Percentiles rank a stretch among this genome's conserved stretches.
Evolutionary conservation across 2,113 vertebrate species (phyloP).

Genomic region (Aegithalos caudatus): DNA sequence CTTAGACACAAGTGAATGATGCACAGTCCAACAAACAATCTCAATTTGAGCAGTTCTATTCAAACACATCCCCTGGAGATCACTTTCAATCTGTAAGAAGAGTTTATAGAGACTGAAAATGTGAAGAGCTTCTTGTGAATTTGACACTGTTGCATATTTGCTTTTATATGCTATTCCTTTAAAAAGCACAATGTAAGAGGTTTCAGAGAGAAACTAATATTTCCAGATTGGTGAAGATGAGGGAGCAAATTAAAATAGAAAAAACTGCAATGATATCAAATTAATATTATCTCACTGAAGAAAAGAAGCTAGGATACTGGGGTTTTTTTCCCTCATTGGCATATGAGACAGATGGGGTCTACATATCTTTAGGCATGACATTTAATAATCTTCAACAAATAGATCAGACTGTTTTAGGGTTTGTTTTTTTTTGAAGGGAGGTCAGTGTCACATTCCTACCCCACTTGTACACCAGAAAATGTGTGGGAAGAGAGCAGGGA

Average conservation of each 20-base stretch:
- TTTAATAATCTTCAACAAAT: background rate
- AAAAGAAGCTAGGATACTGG: background rate
- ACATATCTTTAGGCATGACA: background rate
- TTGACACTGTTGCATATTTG: background rate
- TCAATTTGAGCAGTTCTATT: background rate
- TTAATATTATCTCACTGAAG: background rate
- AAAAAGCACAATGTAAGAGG: background rate
- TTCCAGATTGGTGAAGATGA: background rate
- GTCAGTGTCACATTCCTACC: background rate
- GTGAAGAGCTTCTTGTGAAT: background rate
- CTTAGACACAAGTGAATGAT: background rate
- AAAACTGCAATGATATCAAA: background rate
- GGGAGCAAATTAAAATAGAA: background rate
- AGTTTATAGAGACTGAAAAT: background rate
- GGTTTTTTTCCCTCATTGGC: background rate
- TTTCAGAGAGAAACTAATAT: background rate
- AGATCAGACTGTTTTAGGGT: background rate
- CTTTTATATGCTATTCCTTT: background rate
- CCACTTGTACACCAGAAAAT: background rate
- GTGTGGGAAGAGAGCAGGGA: background rate
- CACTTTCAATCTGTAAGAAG: background rate
- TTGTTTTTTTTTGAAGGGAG: too few species aligned
- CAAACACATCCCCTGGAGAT: background rate
- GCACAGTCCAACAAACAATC: background rate
- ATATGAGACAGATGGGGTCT: background rate